phyloP scores from a whole-genome alignment of 2,888 invertebrate species.

The Leptarthrus brevirostris region DNA sequence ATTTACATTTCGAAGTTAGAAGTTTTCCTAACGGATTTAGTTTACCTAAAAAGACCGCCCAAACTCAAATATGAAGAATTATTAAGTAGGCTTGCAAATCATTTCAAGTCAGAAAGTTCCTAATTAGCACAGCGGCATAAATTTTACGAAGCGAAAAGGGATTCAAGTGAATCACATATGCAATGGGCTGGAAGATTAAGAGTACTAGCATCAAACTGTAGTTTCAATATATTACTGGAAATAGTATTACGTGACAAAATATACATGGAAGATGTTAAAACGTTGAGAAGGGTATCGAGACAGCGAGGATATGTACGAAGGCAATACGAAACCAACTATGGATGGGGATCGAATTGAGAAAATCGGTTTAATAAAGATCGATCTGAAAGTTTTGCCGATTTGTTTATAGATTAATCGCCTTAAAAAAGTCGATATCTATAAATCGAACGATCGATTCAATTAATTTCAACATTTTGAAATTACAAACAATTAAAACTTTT shows the following conservation, averaged over 20 bases:
- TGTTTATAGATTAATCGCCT: too few relatives aligned
- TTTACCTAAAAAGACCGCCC: neutral
- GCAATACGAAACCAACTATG: too few relatives aligned
- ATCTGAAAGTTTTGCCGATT: too few relatives aligned
- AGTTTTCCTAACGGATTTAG: neutral
- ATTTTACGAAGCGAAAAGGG: constrained; percentile 45
- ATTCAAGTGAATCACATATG: constrained; percentile 5
- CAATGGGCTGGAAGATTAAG: constrained; percentile 49
- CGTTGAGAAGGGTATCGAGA: too few relatives aligned
- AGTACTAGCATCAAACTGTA: constrained; percentile 39
- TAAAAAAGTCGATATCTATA: too few relatives aligned
- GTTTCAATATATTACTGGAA: constrained; percentile 29
- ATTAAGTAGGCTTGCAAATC: neutral
- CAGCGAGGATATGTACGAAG: too few relatives aligned
- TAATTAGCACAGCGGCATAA: constrained; percentile 43
- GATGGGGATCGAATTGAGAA: too few relatives aligned
- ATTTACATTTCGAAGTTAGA: constrained; percentile 12
- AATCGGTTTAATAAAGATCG: too few relatives aligned
- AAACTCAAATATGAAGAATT: neutral
- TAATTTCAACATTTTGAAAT: too few relatives aligned
- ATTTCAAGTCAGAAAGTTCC: constrained; percentile 28
- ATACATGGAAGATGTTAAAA: constrained; percentile 47
- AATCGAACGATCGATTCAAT: too few relatives aligned
- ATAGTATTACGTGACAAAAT: constrained; percentile 46
- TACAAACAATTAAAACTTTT: too few relatives aligned